phyloP scores from a whole-genome alignment of 2,113 vertebrate genomes.

The Peromyscus californicus region DNA sequence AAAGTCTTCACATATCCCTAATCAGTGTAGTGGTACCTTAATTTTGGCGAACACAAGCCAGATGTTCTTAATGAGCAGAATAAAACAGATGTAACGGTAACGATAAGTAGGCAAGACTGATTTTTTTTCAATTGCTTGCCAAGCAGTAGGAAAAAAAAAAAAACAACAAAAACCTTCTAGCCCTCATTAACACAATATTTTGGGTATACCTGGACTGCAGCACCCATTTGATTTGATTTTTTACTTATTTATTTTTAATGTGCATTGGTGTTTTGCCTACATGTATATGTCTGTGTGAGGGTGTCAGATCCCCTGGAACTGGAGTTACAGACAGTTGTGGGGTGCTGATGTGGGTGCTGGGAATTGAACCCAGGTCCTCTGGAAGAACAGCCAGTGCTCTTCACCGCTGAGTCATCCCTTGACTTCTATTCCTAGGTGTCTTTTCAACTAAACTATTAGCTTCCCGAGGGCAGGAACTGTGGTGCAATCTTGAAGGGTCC shows the following conservation, averaged over 20 bases:
- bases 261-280: too few relatives aligned
- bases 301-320: too few relatives aligned
- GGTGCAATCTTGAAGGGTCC: not conserved
- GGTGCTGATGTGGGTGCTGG: not conserved
- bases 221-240: not conserved
- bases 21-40: constrained; percentile 31
- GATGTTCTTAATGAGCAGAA: constrained; percentile 30
- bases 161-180: not conserved
- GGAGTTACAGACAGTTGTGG: too few relatives aligned
- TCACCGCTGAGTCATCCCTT: not conserved
- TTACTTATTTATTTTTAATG: too few relatives aligned
- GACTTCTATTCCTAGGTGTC: not conserved
- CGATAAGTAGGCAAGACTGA: constrained; percentile 33
- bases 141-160: not conserved
- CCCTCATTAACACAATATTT: not conserved
- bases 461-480: not conserved
- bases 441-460: constrained; percentile 44
- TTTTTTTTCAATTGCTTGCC: not conserved
- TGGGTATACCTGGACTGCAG: not conserved
- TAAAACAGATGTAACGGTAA: constrained; percentile 34
- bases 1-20: constrained; percentile 37
- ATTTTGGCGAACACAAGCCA: constrained; percentile 45
- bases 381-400: not conserved
- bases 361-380: not conserved
- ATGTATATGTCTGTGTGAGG: too few relatives aligned